Evolutionary conservation across 2,888 invertebrate genomes (phyloP).

Genomic region (Theretra japonica): DNA sequence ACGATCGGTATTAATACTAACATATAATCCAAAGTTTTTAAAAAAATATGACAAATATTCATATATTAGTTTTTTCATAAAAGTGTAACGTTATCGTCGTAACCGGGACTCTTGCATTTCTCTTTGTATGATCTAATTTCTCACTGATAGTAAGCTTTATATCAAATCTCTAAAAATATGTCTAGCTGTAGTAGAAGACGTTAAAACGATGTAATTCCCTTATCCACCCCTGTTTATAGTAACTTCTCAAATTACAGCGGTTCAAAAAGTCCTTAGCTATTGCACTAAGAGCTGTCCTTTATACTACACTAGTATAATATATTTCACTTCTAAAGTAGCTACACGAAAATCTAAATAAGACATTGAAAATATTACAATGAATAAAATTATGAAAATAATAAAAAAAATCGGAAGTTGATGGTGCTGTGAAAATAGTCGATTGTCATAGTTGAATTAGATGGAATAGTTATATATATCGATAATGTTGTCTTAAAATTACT

Average conservation of each 20-base stretch:
- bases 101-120: too few relatives aligned
- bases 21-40: too few relatives aligned
- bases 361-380: neutral
- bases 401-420: constrained; percentile 40
- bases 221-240: neutral
- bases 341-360: neutral
- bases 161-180: too few relatives aligned
- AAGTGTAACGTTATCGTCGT: too few relatives aligned
- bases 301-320: neutral
- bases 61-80: too few relatives aligned
- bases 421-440: constrained; percentile 36
- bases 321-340: constrained; percentile 15
- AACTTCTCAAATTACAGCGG: neutral
- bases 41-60: too few relatives aligned
- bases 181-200: too few relatives aligned
- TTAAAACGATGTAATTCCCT: neutral
- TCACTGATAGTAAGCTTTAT: too few relatives aligned
- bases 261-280: neutral
- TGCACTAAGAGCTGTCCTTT: constrained; percentile 6
- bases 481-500: neutral
- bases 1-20: too few relatives aligned
- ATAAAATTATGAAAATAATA: constrained; percentile 8
- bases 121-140: too few relatives aligned
- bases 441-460: constrained; percentile 12
- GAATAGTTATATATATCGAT: neutral